Conservation (phyloP, 1,140 invertebrate genomes). For the Drosophila sucinea region DNA sequence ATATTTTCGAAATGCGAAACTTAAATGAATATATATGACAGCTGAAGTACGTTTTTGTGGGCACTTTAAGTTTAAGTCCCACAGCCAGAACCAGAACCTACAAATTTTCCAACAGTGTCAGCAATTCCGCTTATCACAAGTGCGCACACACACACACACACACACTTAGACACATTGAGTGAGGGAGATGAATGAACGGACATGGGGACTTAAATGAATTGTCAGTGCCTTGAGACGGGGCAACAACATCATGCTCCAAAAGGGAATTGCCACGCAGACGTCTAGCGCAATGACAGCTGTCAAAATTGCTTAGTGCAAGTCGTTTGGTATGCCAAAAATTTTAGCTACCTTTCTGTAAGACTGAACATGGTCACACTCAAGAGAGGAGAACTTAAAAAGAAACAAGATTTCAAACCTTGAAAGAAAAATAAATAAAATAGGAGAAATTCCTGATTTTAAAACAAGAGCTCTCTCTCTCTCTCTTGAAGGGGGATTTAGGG, state of each 20-base stretch:
- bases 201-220: slow-evolving; percentile 63
- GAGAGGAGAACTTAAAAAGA: no score
- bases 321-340: slow-evolving; percentile 66
- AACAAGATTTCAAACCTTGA: no score
- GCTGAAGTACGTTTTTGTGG: slow-evolving; percentile 29
- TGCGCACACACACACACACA: slow-evolving; percentile 13
- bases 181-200: slow-evolving; percentile 32
- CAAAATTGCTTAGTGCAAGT: slow-evolving; percentile 73
- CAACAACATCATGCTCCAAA: slow-evolving; percentile 23
- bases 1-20: slow-evolving; percentile 5
- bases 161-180: slow-evolving; percentile 14
- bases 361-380: background rate
- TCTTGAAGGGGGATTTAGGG: no score
- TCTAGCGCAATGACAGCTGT: slow-evolving; percentile 73
- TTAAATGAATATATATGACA: slow-evolving; percentile 12
- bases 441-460: no score
- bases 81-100: background rate
- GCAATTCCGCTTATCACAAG: slow-evolving; percentile 44
- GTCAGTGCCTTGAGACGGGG: slow-evolving; percentile 49
- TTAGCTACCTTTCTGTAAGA: slow-evolving; percentile 24
- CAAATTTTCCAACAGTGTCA: slow-evolving; percentile 23
- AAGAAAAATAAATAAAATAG: no score
- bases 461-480: no score
- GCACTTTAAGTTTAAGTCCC: slow-evolving; percentile 26
- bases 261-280: slow-evolving; percentile 45